These are phyloP conservation scores for Steatocranus sp. DNA, from an alignment of 2,797 vertebrate genomes.

Conservation along the genomic window DNA sequence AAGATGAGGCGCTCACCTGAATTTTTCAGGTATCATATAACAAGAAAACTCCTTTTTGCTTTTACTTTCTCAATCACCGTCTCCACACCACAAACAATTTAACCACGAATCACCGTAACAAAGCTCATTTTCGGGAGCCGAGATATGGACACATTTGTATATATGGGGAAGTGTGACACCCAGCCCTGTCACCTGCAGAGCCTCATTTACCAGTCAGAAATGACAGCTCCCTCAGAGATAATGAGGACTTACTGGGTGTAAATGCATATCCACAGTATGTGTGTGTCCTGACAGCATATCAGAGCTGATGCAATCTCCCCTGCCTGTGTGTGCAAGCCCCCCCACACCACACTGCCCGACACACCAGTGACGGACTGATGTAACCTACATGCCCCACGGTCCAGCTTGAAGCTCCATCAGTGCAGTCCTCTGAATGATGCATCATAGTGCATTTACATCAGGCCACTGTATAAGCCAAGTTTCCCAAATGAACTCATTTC, in stretches of 20 bases:
- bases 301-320: slow-evolving; percentile 45
- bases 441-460: slow-evolving; percentile 29
- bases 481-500: slow-evolving; percentile 12
- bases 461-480: background rate
- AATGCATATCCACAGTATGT: background rate
- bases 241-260: background rate
- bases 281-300: background rate
- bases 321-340: slow-evolving; percentile 19
- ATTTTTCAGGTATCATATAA: background rate
- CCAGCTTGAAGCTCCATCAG: slow-evolving; percentile 1
- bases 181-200: background rate
- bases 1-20: background rate
- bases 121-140: background rate
- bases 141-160: background rate
- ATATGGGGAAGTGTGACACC: background rate
- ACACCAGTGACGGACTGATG: slow-evolving; percentile 38
- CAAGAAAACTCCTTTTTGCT: background rate
- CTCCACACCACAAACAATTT: background rate
- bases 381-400: slow-evolving; percentile 13
- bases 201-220: background rate
- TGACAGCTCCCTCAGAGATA: background rate
- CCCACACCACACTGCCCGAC: background rate
- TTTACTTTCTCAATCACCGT: background rate
- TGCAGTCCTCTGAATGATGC: slow-evolving; percentile 24
- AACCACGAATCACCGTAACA: background rate